Conservation (phyloP, 2,888 invertebrate species). For the Acanthosepion esculentum region DNA sequence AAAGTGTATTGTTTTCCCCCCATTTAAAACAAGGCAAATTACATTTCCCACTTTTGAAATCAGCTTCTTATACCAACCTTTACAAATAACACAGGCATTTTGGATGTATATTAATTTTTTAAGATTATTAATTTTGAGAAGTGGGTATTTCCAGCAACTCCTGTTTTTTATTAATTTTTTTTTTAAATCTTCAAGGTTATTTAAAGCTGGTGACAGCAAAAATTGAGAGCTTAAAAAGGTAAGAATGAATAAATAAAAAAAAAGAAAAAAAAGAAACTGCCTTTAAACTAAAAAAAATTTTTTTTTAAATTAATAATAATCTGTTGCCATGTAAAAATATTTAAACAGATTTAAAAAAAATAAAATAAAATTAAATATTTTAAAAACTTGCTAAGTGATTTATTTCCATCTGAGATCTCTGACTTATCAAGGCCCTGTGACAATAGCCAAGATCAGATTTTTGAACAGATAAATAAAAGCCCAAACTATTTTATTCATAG, state of each 20-base stretch:
- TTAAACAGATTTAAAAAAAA: background rate
- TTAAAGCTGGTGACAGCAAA: background rate
- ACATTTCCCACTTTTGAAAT: background rate
- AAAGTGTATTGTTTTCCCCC: background rate
- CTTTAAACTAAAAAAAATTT: background rate
- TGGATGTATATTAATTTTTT: constrained; percentile 6
- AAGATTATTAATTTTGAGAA: background rate
- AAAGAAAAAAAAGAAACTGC: background rate
- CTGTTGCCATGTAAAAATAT: background rate
- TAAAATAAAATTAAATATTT: background rate
- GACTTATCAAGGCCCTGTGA: background rate
- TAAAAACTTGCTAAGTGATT: background rate
- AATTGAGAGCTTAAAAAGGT: background rate
- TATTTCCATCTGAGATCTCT: background rate
- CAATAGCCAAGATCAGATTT: background rate
- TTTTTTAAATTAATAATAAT: background rate
- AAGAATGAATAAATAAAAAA: background rate
- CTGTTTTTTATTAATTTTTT: background rate
- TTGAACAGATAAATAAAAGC: background rate
- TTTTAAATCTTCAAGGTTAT: background rate
- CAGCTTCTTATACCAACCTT: background rate
- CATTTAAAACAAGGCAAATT: constrained; percentile 23
- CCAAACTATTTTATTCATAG: background rate
- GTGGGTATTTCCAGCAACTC: background rate
- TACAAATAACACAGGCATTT: constrained; percentile 2